phyloP scores from a whole-genome alignment of 2,888 invertebrate genomes.

The Aproaerema taeniolella region DNA sequence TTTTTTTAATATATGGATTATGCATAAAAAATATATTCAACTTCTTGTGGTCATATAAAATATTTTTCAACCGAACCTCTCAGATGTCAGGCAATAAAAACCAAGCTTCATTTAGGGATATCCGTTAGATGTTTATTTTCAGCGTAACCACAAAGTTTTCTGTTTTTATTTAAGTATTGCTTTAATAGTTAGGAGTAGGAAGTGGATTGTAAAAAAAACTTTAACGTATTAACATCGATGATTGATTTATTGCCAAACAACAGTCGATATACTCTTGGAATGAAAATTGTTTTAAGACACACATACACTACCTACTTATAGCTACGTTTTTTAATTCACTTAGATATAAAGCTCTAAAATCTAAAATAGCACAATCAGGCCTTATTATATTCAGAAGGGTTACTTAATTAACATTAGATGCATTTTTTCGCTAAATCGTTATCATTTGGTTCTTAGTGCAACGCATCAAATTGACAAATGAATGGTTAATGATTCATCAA shows the following conservation, averaged over 20 bases:
- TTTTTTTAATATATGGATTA: no score
- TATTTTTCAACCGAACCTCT: constrained; percentile 23
- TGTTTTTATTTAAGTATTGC: constrained; percentile 11
- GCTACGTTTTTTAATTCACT: no score
- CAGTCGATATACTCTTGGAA: neutral
- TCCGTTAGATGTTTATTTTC: constrained; percentile 33
- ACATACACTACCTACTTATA: no score
- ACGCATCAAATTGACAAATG: no score
- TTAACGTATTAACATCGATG: neutral
- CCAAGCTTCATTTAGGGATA: constrained; percentile 24
- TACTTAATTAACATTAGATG: no score
- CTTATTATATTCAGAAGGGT: no score
- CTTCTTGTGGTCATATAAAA: constrained; percentile 22
- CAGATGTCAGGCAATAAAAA: constrained; percentile 29
- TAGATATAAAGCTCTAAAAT: no score
- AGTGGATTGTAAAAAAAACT: constrained; percentile 4
- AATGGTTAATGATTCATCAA: no score
- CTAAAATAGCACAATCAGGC: no score
- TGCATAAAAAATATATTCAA: neutral
- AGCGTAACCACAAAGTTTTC: constrained; percentile 19
- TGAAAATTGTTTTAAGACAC: neutral
- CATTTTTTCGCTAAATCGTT: no score
- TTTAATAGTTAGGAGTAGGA: constrained; percentile 6
- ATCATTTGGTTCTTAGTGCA: no score
- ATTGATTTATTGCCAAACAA: constrained; percentile 1